These are phyloP conservation scores for Pygmarrhopalites habei DNA, from an alignment of 1,140 invertebrate species.

Conservation along the genomic window DNA sequence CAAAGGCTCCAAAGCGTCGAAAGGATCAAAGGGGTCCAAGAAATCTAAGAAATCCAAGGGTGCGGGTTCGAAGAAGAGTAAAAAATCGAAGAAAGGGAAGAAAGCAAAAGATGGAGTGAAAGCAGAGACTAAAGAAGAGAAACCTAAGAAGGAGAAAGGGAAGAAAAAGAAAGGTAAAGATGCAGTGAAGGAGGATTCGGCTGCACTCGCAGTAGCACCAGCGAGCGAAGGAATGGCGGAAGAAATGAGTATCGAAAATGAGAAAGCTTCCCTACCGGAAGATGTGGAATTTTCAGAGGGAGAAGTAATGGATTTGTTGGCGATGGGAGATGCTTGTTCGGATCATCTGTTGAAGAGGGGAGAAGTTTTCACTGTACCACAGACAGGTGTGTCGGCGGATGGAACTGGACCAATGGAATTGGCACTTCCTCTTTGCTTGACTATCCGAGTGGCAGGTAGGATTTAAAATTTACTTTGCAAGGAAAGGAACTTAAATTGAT, in stretches of 20 bases:
- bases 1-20: not conserved
- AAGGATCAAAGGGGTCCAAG: not conserved
- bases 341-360: not conserved
- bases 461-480: too few relatives aligned
- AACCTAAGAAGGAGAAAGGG: conserved; percentile 2
- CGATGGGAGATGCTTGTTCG: not conserved
- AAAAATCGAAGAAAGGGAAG: conserved; percentile 7
- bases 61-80: not conserved
- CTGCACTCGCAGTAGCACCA: not conserved
- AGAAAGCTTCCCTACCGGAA: not conserved
- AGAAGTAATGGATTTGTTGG: not conserved
- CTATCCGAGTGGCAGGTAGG: conserved; percentile 11
- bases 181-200: not conserved
- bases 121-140: not conserved
- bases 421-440: conserved; percentile 14
- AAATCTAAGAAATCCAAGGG: not conserved
- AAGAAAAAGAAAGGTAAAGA: not conserved
- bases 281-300: not conserved
- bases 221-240: not conserved
- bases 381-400: not conserved
- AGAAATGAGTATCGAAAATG: not conserved
- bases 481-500: too few relatives aligned
- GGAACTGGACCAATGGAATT: not conserved
- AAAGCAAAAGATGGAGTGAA: not conserved
- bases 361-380: not conserved